Conservation (phyloP, 2,888 invertebrate species). For the Scrobipalpa atriplicella region DNA sequence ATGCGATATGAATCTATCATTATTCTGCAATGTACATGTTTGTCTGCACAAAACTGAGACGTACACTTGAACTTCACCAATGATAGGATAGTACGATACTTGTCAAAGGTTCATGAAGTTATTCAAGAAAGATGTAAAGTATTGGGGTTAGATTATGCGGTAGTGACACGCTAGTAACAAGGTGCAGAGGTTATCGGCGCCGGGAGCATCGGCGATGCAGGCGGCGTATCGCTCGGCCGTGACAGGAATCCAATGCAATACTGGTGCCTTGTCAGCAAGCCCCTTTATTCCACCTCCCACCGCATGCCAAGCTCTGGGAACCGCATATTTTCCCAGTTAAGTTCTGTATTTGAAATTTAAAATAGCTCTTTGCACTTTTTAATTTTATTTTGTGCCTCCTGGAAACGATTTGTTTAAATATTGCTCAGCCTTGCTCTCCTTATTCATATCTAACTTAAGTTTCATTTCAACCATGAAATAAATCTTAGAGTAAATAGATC, state of each 20-base stretch:
- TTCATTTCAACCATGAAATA: not conserved
- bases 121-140: constrained; percentile 19
- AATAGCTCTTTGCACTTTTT: constrained; percentile 35
- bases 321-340: constrained; percentile 53
- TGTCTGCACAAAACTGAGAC: not conserved
- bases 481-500: not conserved
- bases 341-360: constrained; percentile 59
- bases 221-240: constrained; percentile 64
- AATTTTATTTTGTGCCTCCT: not conserved
- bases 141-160: constrained; percentile 2
- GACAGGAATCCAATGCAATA: constrained; percentile 69
- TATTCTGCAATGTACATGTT: not conserved
- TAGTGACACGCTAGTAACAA: not conserved
- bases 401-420: not conserved
- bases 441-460: not conserved
- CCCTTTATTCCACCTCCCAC: constrained; percentile 55
- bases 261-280: constrained; percentile 67
- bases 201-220: constrained; percentile 67
- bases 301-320: constrained; percentile 47
- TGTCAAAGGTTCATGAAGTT: no score
- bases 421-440: not conserved
- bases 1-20: constrained; percentile 6
- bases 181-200: constrained; percentile 57
- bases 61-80: not conserved
- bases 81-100: no score